Evolutionary conservation across 2,888 invertebrate genomes (phyloP).

Genomic region (Sminthurides aquaticus): DNA sequence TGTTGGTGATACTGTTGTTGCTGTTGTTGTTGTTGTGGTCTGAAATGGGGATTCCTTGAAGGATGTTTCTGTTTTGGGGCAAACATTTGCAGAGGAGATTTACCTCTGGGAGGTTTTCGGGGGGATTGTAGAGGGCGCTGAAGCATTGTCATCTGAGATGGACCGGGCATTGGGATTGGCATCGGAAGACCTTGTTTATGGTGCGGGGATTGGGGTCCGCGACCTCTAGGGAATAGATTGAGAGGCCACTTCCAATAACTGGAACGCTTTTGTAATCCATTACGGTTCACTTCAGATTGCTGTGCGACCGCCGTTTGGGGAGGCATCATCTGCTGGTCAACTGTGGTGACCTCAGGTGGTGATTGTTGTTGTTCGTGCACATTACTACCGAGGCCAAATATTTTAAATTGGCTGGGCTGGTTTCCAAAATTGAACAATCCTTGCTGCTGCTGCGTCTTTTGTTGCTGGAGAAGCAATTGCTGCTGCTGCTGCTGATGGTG

Average conservation of each 20-base stretch:
- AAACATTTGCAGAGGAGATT: too few relatives aligned
- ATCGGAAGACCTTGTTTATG: background rate
- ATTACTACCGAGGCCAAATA: background rate
- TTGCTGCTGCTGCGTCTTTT: background rate
- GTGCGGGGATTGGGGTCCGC: background rate
- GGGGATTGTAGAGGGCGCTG: background rate
- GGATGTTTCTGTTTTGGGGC: background rate
- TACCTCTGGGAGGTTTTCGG: background rate
- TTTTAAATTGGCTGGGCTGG: background rate
- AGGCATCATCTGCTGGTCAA: slow-evolving; percentile 42
- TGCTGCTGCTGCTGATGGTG: slow-evolving; percentile 7
- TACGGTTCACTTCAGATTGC: background rate
- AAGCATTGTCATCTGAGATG: background rate
- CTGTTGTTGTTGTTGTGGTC: background rate
- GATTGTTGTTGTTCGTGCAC: background rate
- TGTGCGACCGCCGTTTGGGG: slow-evolving; percentile 45
- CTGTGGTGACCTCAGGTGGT: background rate
- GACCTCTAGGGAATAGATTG: background rate
- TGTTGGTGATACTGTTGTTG: background rate
- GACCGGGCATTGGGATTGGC: background rate
- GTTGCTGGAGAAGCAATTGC: slow-evolving; percentile 6
- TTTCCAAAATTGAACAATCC: background rate
- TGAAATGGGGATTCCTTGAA: background rate
- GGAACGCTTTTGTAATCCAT: slow-evolving; percentile 22
- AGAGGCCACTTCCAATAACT: slow-evolving; percentile 28